phyloP scores from a whole-genome alignment of 2,888 invertebrate genomes.

The Adelognathus sp. region DNA sequence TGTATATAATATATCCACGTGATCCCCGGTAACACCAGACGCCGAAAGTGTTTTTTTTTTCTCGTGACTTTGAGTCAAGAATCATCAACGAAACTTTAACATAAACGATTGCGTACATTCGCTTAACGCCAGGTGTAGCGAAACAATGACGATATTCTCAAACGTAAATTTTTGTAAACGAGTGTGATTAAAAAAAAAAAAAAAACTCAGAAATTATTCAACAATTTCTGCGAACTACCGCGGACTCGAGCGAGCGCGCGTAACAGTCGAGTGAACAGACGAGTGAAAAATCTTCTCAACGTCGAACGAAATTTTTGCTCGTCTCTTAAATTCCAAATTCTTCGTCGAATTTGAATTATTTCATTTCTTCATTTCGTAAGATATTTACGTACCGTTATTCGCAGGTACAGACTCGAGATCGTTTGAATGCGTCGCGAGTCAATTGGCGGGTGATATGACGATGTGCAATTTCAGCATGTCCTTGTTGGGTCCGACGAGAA shows the following conservation, averaged over 20 bases:
- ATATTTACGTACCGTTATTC: neutral
- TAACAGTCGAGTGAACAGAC: conserved; percentile 4
- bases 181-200: neutral
- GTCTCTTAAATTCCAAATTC: neutral
- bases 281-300: neutral
- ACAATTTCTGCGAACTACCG: conserved; percentile 15
- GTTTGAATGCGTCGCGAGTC: conserved; percentile 24
- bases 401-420: neutral
- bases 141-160: neutral
- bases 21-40: conserved; percentile 30
- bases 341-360: neutral
- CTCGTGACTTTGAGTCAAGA: conserved; percentile 19
- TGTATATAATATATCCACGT: conserved; percentile 19
- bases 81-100: neutral
- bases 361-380: neutral
- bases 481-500: conserved; percentile 86
- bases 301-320: neutral
- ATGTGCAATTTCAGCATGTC: conserved; percentile 90
- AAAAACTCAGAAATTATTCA: neutral
- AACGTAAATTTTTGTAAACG: neutral
- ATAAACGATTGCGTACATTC: neutral
- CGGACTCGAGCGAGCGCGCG: neutral
- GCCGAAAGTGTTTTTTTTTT: neutral
- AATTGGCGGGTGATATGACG: conserved; percentile 87
- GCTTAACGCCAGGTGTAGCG: neutral